Percentiles rank a stretch among this genome's conserved stretches.
These are phyloP conservation scores for Holothuria leucospilota DNA, from an alignment of 53 echinoderm and acorn worm species.

Conservation along the genomic window DNA sequence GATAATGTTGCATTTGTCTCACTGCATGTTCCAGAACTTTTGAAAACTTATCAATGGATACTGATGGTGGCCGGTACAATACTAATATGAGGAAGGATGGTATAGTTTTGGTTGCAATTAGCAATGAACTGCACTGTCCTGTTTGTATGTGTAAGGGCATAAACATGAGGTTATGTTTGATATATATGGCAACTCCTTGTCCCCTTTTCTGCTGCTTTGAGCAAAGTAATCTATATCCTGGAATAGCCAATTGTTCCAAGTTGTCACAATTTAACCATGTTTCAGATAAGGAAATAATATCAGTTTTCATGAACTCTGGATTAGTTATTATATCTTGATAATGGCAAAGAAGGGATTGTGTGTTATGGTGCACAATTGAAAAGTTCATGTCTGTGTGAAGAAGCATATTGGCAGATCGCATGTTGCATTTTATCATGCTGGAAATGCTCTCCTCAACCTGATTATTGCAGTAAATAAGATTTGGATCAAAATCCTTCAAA, in stretches of 20 bases:
- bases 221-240: conserved; percentile 22
- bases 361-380: conserved; percentile 20
- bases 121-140: conserved; percentile 1
- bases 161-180: conserved; percentile 6
- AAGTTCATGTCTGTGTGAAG: conserved; percentile 11
- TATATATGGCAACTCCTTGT: conserved; percentile 37
- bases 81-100: conserved; percentile 5
- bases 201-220: conserved; percentile 9
- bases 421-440: no score
- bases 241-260: neutral
- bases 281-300: conserved; percentile 23
- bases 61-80: conserved; percentile 7
- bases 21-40: neutral
- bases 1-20: neutral
- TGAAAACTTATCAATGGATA: neutral
- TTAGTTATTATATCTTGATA: conserved; percentile 22
- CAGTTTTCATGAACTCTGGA: conserved; percentile 22
- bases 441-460: no score
- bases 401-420: no score
- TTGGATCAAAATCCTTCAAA: neutral
- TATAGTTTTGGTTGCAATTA: conserved; percentile 1
- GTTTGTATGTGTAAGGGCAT: conserved; percentile 1
- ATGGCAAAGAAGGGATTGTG: conserved; percentile 22
- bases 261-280: conserved; percentile 4
- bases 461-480: conserved; percentile 14